Conservation (phyloP, 2,888 invertebrate genomes). For the Anaspis maculata region DNA sequence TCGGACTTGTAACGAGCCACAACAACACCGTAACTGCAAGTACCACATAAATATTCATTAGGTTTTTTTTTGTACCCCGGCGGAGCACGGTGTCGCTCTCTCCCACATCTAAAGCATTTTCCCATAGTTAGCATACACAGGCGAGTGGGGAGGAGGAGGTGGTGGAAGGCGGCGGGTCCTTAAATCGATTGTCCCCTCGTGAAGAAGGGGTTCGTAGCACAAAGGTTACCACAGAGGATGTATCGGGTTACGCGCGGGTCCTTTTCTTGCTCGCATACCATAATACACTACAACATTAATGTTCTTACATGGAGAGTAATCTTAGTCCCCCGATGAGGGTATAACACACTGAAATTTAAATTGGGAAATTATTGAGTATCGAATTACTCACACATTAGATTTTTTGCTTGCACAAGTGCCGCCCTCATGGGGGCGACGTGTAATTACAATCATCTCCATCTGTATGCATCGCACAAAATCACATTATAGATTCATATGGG, state of each 20-base stretch:
- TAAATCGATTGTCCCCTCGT: background rate
- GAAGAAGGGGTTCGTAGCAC: background rate
- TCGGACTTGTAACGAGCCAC: background rate
- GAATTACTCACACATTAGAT: no score
- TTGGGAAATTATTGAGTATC: background rate
- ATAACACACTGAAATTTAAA: background rate
- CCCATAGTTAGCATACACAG: conserved; percentile 12
- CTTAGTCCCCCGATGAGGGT: background rate
- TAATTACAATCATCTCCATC: no score
- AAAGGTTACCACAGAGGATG: background rate
- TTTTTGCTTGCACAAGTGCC: no score
- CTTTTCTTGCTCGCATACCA: background rate
- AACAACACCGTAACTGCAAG: background rate
- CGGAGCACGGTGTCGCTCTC: conserved; percentile 7
- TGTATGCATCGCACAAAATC: no score
- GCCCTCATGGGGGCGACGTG: no score
- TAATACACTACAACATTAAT: no score
- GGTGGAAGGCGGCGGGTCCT: no score
- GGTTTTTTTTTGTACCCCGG: conserved; percentile 12
- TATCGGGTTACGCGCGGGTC: background rate
- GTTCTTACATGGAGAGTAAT: no score
- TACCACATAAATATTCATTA: conserved; percentile 14
- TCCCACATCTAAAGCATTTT: conserved; percentile 13
- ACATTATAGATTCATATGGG: no score
- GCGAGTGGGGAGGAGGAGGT: no score